Evolutionary conservation across 2,113 vertebrate species (phyloP).

Genomic region (Antidorcas marsupialis): DNA sequence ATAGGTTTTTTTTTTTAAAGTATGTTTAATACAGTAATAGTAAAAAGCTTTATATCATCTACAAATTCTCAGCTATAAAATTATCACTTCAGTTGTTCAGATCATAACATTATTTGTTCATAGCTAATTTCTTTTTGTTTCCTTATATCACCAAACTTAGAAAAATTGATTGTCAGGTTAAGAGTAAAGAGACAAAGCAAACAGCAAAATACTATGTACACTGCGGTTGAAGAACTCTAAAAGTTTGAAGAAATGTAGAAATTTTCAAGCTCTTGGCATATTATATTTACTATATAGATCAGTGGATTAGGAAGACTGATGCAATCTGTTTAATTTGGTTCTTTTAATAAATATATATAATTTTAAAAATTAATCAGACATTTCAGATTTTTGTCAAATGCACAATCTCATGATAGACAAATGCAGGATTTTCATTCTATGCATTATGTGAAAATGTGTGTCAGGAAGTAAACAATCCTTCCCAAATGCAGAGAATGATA

Average conservation of each 20-base stretch:
- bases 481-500: background rate
- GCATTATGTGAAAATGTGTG: background rate
- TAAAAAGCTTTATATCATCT: conserved; percentile 17
- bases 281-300: background rate
- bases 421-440: background rate
- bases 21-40: background rate
- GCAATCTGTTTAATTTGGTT: conserved; percentile 31
- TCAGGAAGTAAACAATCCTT: background rate
- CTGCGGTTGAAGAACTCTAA: background rate
- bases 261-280: background rate
- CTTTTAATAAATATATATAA: conserved; percentile 5
- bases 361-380: background rate
- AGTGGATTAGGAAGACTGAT: conserved; percentile 1
- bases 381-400: conserved; percentile 23
- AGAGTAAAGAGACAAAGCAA: background rate
- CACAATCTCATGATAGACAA: background rate
- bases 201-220: background rate
- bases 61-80: conserved; percentile 35
- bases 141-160: background rate
- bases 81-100: background rate
- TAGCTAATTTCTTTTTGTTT: conserved; percentile 30
- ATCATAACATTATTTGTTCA: background rate
- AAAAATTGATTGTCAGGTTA: conserved; percentile 4
- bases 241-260: background rate
- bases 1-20: background rate